Conservation (phyloP, 1,140 invertebrate species). For the Ladona fulva region DNA sequence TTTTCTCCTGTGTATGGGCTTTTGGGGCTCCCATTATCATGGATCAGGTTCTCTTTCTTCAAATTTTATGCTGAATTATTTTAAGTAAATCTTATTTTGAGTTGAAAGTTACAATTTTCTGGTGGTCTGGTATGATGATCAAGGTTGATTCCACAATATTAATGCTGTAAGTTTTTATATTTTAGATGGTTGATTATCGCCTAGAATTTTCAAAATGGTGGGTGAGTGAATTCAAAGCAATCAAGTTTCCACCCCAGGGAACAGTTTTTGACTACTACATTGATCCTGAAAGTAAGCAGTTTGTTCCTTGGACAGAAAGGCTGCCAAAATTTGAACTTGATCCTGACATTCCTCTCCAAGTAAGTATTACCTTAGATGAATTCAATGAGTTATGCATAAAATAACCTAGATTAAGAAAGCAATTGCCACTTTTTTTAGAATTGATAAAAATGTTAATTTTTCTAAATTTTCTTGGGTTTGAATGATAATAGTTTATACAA, state of each 20-base stretch:
- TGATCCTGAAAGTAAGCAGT: conserved; percentile 80
- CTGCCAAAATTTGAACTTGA: conserved; percentile 86
- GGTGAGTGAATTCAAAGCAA: conserved; percentile 88
- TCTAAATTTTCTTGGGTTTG: too few species aligned
- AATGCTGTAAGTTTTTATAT: conserved; percentile 17
- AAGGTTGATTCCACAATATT: too few species aligned
- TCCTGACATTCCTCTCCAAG: conserved; percentile 82
- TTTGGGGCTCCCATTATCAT: conserved; percentile 93
- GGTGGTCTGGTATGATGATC: too few species aligned
- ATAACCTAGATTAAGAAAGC: too few species aligned
- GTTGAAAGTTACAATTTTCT: not conserved
- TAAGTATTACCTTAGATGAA: conserved; percentile 34
- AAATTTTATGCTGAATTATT: not conserved
- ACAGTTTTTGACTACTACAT: conserved; percentile 95
- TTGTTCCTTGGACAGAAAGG: conserved; percentile 80
- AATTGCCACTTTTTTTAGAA: too few species aligned
- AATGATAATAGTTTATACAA: too few species aligned
- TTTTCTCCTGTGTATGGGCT: conserved; percentile 91
- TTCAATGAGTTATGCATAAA: too few species aligned
- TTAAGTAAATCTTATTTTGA: not conserved
- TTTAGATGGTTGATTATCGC: conserved; percentile 54
- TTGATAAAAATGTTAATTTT: too few species aligned
- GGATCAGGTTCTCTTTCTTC: conserved; percentile 60
- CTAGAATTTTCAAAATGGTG: conserved; percentile 96
- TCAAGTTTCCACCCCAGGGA: conserved; percentile 83